A percentile compares a stretch with the other conserved stretches of the same genome.
phyloP scores from a whole-genome alignment of 2,797 vertebrate genomes.

The Anolis apletophallus region DNA sequence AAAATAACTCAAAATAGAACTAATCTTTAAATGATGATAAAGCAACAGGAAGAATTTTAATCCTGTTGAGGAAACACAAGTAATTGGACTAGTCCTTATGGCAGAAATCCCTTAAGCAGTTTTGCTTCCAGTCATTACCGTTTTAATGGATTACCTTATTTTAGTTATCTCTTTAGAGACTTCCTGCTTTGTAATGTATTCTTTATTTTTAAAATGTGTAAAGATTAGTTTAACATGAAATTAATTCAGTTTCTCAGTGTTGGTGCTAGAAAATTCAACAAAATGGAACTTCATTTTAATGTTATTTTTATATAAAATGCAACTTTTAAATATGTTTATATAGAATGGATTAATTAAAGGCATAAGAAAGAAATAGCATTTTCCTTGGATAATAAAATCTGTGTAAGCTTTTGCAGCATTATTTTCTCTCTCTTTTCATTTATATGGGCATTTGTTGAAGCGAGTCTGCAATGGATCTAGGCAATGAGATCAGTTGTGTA shows the following conservation, averaged over 20 bases:
- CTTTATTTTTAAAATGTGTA: neutral
- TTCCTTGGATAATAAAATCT: neutral
- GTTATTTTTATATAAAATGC: neutral
- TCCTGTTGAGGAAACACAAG: slow-evolving; percentile 17
- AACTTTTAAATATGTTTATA: neutral
- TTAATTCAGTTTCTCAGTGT: neutral
- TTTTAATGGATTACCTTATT: slow-evolving; percentile 1
- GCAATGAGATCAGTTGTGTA: neutral
- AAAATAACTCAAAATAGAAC: neutral
- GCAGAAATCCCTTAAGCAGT: slow-evolving; percentile 7
- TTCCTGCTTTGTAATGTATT: neutral
- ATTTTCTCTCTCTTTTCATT: neutral
- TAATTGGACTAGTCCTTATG: slow-evolving; percentile 1
- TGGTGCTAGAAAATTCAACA: neutral
- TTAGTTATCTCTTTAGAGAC: slow-evolving; percentile 5
- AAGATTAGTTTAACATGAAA: neutral
- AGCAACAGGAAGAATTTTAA: neutral
- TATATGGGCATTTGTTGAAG: neutral
- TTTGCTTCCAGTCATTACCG: neutral
- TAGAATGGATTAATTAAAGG: neutral
- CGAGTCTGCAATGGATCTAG: neutral
- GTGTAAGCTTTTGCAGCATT: neutral
- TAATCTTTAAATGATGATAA: slow-evolving; percentile 12
- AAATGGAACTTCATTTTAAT: neutral
- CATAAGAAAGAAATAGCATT: neutral